These are phyloP conservation scores for Odiellus spinosus DNA, from an alignment of 2,888 invertebrate genomes.

Conservation along the genomic window DNA sequence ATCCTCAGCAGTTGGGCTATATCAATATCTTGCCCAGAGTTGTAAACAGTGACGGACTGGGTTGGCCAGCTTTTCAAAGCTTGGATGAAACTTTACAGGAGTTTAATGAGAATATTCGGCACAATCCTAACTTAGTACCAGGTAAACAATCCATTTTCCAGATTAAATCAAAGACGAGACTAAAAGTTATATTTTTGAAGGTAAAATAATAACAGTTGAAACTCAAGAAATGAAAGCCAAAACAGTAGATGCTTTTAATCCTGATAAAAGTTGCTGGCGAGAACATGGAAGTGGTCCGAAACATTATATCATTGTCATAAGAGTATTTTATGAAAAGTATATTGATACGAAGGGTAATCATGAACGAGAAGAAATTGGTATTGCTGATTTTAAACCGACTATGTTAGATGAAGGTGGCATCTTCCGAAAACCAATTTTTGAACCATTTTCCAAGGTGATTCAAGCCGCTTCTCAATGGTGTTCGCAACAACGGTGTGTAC, in stretches of 20 bases:
- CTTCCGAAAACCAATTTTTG: constrained; percentile 12
- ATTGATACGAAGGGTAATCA: not conserved
- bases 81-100: constrained; percentile 6
- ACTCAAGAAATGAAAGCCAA: constrained; percentile 14
- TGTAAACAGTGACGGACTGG: constrained; percentile 4
- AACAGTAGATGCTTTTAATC: constrained; percentile 4
- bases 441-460: constrained; percentile 15
- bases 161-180: too few species aligned
- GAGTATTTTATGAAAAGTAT: constrained; percentile 13
- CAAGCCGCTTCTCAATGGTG: constrained; percentile 18
- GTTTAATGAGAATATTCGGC: constrained; percentile 5
- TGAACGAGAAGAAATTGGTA: constrained; percentile 15
- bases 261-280: constrained; percentile 11
- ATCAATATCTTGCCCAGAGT: constrained; percentile 13
- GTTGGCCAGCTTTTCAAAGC: constrained; percentile 7
- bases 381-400: constrained; percentile 11
- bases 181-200: too few species aligned
- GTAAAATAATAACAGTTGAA: constrained; percentile 14
- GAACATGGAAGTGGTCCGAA: constrained; percentile 5
- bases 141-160: too few species aligned
- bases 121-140: constrained; percentile 7
- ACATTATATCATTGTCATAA: constrained; percentile 8
- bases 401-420: constrained; percentile 9
- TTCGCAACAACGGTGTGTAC: constrained; percentile 6
- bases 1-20: constrained; percentile 12